Evolutionary conservation across 1,140 invertebrate genomes (phyloP).

Genomic region (Listronotus oregonensis): DNA sequence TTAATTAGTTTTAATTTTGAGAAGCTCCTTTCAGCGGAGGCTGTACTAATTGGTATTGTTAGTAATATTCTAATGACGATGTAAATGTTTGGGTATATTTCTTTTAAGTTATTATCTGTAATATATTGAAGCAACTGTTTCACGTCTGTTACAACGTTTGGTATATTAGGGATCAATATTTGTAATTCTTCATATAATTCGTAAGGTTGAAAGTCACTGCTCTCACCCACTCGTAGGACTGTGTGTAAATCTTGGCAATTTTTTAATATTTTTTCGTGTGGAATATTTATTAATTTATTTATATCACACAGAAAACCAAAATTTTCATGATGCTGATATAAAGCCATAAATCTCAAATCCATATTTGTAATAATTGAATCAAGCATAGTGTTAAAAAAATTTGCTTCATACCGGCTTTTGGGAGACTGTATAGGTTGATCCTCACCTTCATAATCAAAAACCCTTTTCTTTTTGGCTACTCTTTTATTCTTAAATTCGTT

Average conservation of each 20-base stretch:
- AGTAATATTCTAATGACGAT: too few species aligned
- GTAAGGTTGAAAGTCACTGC: conserved; percentile 29
- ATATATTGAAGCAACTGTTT: conserved; percentile 7
- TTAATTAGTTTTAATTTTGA: too few species aligned
- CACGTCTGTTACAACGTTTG: conserved; percentile 26
- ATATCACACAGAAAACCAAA: too few species aligned
- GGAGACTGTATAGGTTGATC: too few species aligned
- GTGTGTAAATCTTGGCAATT: conserved; percentile 30
- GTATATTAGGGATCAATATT: too few species aligned
- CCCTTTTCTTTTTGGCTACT: conserved; percentile 37
- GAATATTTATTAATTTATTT: conserved; percentile 28
- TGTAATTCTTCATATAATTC: conserved; percentile 36
- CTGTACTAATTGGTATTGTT: too few species aligned
- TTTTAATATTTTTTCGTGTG: conserved; percentile 28
- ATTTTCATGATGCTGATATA: conserved; percentile 34
- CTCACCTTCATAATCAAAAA: conserved; percentile 40
- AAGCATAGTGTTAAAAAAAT: conserved; percentile 34
- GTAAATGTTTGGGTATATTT: conserved; percentile 6
- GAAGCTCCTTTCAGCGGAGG: too few species aligned
- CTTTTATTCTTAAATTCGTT: conserved; percentile 37
- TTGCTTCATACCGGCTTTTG: conserved; percentile 34
- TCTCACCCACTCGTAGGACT: conserved; percentile 29
- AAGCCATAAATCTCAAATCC: conserved; percentile 25
- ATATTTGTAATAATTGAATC: conserved; percentile 30
- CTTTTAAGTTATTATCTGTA: not conserved